phyloP scores from a whole-genome alignment of 2,797 vertebrate species.

The Lacerta bilineata region DNA sequence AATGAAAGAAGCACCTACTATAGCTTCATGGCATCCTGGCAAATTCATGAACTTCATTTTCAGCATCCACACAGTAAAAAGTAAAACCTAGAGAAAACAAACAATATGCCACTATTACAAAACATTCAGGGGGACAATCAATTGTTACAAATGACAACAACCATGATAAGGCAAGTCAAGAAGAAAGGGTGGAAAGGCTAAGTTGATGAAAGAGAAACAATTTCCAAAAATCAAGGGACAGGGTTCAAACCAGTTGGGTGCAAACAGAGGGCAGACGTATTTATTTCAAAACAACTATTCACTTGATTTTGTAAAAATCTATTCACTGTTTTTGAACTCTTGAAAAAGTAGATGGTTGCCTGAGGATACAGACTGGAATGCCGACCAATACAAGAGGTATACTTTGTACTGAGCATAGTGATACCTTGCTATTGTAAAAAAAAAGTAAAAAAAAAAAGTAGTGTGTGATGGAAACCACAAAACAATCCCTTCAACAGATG shows the following conservation, averaged over 20 bases:
- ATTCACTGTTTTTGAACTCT: neutral
- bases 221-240: neutral
- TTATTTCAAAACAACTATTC: neutral
- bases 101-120: neutral
- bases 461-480: neutral
- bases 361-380: neutral
- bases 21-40: slow-evolving; percentile 42
- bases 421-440: neutral
- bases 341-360: neutral
- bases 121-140: slow-evolving; percentile 4
- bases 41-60: slow-evolving; percentile 7
- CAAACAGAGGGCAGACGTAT: neutral
- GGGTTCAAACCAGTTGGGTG: neutral
- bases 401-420: neutral
- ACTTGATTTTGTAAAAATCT: neutral
- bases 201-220: neutral
- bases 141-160: neutral
- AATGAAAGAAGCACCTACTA: slow-evolving; percentile 54
- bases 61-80: slow-evolving; percentile 29
- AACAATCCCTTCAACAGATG: neutral
- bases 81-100: slow-evolving; percentile 15
- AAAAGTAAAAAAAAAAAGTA: too few species aligned
- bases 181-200: neutral
- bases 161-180: slow-evolving; percentile 13
- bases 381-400: neutral